Evolutionary conservation across 2,888 invertebrate species (phyloP).

Genomic region (Didymodactylos carnosus): DNA sequence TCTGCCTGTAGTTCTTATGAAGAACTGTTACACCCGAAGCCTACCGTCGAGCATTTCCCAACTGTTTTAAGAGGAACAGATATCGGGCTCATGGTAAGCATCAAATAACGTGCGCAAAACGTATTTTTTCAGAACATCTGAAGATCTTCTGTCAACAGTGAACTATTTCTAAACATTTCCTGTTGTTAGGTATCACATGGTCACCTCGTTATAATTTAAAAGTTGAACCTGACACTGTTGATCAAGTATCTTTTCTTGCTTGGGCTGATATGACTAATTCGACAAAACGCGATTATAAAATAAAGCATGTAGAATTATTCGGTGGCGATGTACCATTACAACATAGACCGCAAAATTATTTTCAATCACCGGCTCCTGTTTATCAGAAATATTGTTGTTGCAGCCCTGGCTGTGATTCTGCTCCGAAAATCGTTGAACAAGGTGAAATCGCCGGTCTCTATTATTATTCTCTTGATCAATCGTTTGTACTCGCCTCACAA

Average conservation of each 20-base stretch:
- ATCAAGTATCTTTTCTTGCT: background rate
- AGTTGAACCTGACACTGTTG: background rate
- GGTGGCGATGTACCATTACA: conserved; percentile 6
- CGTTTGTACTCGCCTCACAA: background rate
- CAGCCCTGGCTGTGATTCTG: background rate
- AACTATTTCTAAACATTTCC: too few relatives aligned
- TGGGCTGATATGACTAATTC: conserved; percentile 12
- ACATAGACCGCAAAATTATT: background rate
- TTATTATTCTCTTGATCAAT: conserved; percentile 5
- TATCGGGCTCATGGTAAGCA: too few relatives aligned
- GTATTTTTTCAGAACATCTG: too few relatives aligned
- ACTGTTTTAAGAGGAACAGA: too few relatives aligned
- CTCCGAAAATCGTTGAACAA: background rate
- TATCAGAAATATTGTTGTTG: background rate
- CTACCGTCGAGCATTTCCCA: too few relatives aligned
- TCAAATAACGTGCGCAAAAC: too few relatives aligned
- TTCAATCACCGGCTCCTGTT: background rate
- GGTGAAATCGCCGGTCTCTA: conserved; percentile 9
- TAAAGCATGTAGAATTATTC: conserved; percentile 6
- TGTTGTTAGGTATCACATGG: background rate
- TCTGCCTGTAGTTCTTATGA: too few relatives aligned
- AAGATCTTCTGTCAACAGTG: too few relatives aligned
- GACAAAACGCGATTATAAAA: conserved; percentile 4
- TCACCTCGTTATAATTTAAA: conserved; percentile 8
- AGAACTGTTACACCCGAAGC: too few relatives aligned